phyloP scores from a whole-genome alignment of 2,113 vertebrate species.

The Fregetta grallaria region DNA sequence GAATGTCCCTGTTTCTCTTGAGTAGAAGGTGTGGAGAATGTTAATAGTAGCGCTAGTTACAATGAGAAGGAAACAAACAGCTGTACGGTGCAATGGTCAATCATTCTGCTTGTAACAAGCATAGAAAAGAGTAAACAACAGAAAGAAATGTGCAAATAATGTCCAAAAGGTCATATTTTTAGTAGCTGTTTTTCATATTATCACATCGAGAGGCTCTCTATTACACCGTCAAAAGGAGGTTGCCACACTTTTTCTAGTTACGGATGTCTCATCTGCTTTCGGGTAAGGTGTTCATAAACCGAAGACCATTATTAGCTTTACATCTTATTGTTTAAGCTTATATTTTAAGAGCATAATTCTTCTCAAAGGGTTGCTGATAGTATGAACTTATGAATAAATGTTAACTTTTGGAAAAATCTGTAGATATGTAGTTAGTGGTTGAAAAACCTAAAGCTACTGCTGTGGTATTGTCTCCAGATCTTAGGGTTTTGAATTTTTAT shows the following conservation, averaged over 20 bases:
- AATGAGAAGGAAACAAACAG: background rate
- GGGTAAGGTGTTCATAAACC: slow-evolving; percentile 26
- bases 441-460: background rate
- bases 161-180: background rate
- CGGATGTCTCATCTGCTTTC: background rate
- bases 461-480: background rate
- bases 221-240: background rate
- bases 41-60: background rate
- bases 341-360: slow-evolving; percentile 35
- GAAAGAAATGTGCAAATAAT: background rate
- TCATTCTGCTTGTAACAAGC: background rate
- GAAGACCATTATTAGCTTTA: slow-evolving; percentile 47
- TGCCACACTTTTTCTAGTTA: background rate
- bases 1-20: slow-evolving; percentile 11
- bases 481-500: background rate
- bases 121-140: background rate
- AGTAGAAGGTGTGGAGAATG: background rate
- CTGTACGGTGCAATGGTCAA: background rate
- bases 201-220: background rate
- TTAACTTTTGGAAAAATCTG: slow-evolving; percentile 59
- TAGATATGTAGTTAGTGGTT: slow-evolving; percentile 40
- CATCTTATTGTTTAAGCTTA: slow-evolving; percentile 48
- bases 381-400: slow-evolving; percentile 62
- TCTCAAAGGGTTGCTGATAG: slow-evolving; percentile 33
- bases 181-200: background rate